Evolutionary conservation across 1,140 invertebrate species (phyloP), one percentile per base, ranked within the genome.

Genomic region (Himalopsyche phryganea): DNA sequence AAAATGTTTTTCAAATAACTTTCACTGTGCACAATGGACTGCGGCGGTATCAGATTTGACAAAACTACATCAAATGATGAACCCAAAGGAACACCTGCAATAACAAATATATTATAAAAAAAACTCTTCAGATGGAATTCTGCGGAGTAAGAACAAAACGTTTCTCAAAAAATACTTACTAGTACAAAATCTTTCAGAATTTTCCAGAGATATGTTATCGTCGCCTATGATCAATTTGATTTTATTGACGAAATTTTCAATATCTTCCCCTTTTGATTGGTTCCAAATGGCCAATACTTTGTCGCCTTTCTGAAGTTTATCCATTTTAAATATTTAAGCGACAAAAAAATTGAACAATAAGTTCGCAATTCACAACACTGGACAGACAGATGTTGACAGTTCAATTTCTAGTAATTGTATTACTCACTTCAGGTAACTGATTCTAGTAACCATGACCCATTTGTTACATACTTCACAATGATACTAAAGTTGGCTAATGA

Each of bases 1-100:
- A 85, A 67, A 13, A 79, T 67, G 46, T 81, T 75, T 49, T 76
- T 72, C 53, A 85, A 69, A 33, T 80, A 68, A 20, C 72, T 71
- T 56, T 80, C 77, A 28, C 70, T 67, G 53, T 81, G 79, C 14
- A 68, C 46, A 38, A 78, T 71, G 1, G 66, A 62, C 58, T 72
- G 66, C 46, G 75, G 75, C 35, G 64, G 41, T 2, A 77, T n/a
- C 58, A 75, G 75, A 63, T 83, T 81, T 6, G 80, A 81, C 14
- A 86, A 58, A 65, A 86, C 75, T 1, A 79, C 66, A 66, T 86
- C 81, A 61, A 83, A 80, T 4, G 77, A 77, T 17, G 84, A 83
- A 32, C 72, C 69, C 13, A 70, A 65, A 55, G 79, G 72, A 49
- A 79, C 77, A 28, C 69, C 83, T 85, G 61, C 60, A 71, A 74